Evolutionary conservation across 1,140 invertebrate genomes (phyloP).

Genomic region (Luehdorfia chinensis): DNA sequence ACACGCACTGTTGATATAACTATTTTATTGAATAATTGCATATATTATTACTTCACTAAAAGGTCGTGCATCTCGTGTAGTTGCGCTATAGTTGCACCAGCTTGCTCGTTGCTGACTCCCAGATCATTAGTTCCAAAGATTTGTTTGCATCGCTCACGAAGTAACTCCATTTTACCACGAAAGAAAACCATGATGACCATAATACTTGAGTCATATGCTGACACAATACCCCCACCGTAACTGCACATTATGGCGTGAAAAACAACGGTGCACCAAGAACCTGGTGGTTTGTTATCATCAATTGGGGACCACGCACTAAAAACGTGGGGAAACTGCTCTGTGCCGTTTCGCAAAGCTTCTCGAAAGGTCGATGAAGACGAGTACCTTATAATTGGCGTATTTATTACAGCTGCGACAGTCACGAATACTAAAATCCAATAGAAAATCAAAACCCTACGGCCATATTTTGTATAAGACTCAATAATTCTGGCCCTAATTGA

Average conservation of each 20-base stretch:
- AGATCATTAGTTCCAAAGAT: constrained; percentile 32
- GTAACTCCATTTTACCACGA: constrained; percentile 51
- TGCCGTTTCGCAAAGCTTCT: constrained; percentile 47
- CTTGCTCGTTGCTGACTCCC: constrained; percentile 28
- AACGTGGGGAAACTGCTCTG: constrained; percentile 55
- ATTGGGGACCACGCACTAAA: constrained; percentile 60
- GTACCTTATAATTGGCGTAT: constrained; percentile 44
- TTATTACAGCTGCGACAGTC: constrained; percentile 37
- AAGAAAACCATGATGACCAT: constrained; percentile 60
- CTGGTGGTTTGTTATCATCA: constrained; percentile 51
- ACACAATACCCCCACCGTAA: constrained; percentile 46
- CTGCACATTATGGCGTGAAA: constrained; percentile 41
- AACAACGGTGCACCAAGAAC: constrained; percentile 46
- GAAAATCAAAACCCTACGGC: constrained; percentile 40
- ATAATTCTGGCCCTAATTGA: constrained; percentile 32
- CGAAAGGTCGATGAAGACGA: constrained; percentile 36
- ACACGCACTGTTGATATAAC: too few species aligned
- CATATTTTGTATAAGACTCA: constrained; percentile 51
- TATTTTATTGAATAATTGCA: too few species aligned
- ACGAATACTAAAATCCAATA: constrained; percentile 52
- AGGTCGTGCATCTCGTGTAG: constrained; percentile 44
- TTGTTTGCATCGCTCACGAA: constrained; percentile 47
- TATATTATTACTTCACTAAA: constrained; percentile 54
- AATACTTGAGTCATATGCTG: constrained; percentile 45
- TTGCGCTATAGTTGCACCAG: constrained; percentile 26